A percentile compares a stretch with the other conserved stretches of the same genome.
These are phyloP conservation scores for Disparrhopalites patrizii DNA, from an alignment of 2,888 invertebrate genomes.

Conservation along the genomic window DNA sequence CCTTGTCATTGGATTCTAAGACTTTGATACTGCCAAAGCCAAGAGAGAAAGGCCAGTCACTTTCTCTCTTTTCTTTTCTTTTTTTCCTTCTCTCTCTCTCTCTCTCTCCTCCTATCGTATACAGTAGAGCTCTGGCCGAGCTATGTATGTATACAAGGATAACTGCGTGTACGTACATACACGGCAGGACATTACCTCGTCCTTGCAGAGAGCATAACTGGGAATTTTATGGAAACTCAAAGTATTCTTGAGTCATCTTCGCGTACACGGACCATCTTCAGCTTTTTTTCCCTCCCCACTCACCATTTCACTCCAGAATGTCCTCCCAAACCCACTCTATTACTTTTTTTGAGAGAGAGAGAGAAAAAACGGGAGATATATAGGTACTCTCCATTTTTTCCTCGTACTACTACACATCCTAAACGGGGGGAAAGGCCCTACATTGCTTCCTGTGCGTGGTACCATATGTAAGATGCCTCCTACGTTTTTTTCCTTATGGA, in stretches of 20 bases:
- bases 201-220: neutral
- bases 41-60: conserved; percentile 3
- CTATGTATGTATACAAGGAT: too few relatives aligned
- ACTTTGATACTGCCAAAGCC: neutral
- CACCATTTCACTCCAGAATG: too few relatives aligned
- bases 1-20: conserved; percentile 18
- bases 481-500: too few relatives aligned
- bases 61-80: neutral
- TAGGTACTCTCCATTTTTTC: too few relatives aligned
- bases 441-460: too few relatives aligned
- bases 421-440: too few relatives aligned
- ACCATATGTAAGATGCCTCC: too few relatives aligned
- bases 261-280: neutral
- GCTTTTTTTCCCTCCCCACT: neutral
- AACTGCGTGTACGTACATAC: neutral
- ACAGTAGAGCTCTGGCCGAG: too few relatives aligned
- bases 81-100: neutral
- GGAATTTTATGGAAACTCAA: conserved; percentile 7
- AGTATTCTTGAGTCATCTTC: conserved; percentile 4
- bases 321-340: too few relatives aligned
- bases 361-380: too few relatives aligned
- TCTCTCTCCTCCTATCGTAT: neutral
- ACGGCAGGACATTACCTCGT: neutral
- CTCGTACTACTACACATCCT: too few relatives aligned
- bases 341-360: too few relatives aligned